Percentiles rank a stretch among this genome's conserved stretches.
These are phyloP conservation scores for Chrysocyon brachyurus DNA, from an alignment of 2,797 vertebrate species.

Conservation along the genomic window DNA sequence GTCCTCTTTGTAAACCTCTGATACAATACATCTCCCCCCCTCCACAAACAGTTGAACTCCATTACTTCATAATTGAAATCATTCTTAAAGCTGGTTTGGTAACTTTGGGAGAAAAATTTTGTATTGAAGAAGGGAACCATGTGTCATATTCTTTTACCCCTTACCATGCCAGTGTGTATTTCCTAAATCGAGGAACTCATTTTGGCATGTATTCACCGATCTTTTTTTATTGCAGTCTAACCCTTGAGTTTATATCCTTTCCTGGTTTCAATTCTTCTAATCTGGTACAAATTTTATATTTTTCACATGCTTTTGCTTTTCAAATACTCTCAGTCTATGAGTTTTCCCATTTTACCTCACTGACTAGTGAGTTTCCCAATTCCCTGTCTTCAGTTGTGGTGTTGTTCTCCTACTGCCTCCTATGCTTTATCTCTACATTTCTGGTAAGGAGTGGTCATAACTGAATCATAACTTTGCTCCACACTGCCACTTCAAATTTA, in stretches of 20 bases:
- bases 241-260: background rate
- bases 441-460: background rate
- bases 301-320: slow-evolving; percentile 6
- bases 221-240: background rate
- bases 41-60: background rate
- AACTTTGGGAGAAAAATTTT: background rate
- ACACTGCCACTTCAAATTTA: background rate
- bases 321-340: background rate
- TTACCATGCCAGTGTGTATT: background rate
- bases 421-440: background rate
- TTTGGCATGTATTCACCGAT: background rate
- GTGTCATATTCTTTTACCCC: background rate
- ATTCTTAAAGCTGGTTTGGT: background rate
- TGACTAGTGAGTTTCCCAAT: background rate
- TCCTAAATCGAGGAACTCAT: background rate
- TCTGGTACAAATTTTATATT: background rate
- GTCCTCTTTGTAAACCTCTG: background rate
- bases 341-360: background rate
- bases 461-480: background rate
- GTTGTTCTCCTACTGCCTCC: background rate
- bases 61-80: background rate
- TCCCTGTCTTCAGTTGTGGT: background rate
- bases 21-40: background rate
- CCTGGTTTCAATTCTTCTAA: background rate
- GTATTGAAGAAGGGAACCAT: background rate